Percentiles rank a stretch among this genome's conserved stretches.
phyloP scores from a whole-genome alignment of 2,113 vertebrate genomes.

The Haplochromis burtoni region DNA sequence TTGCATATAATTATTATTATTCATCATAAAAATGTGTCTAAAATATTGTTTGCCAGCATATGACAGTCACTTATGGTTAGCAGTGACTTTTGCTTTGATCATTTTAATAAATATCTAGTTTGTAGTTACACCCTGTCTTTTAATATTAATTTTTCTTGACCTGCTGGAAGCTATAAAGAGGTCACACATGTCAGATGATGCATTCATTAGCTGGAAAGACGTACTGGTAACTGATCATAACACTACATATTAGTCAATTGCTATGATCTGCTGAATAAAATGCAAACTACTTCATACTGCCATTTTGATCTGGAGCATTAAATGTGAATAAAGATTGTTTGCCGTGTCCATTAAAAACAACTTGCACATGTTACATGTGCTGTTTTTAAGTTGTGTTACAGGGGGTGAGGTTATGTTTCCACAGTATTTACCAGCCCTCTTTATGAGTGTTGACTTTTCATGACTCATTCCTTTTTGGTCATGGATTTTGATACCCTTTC shows the following conservation, averaged over 20 bases:
- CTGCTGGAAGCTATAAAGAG: neutral
- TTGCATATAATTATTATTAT: neutral
- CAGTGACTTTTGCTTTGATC: neutral
- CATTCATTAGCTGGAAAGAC: neutral
- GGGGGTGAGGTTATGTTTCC: neutral
- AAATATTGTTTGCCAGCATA: neutral
- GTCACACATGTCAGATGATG: neutral
- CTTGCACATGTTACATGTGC: neutral
- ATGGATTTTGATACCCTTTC: neutral
- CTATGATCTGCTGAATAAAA: neutral
- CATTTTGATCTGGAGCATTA: neutral
- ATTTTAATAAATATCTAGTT: neutral
- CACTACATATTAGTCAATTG: neutral
- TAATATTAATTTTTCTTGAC: neutral
- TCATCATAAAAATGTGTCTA: neutral
- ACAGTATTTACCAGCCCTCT: neutral
- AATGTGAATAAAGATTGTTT: neutral
- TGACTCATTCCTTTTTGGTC: neutral
- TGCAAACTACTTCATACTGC: neutral
- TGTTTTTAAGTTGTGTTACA: neutral
- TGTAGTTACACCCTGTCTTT: neutral
- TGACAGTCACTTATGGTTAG: neutral
- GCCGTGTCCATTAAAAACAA: neutral
- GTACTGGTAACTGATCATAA: accelerated
- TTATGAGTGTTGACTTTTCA: neutral